Conservation (phyloP, 1,140 invertebrate genomes). For the Hypsibius dujardini region DNA sequence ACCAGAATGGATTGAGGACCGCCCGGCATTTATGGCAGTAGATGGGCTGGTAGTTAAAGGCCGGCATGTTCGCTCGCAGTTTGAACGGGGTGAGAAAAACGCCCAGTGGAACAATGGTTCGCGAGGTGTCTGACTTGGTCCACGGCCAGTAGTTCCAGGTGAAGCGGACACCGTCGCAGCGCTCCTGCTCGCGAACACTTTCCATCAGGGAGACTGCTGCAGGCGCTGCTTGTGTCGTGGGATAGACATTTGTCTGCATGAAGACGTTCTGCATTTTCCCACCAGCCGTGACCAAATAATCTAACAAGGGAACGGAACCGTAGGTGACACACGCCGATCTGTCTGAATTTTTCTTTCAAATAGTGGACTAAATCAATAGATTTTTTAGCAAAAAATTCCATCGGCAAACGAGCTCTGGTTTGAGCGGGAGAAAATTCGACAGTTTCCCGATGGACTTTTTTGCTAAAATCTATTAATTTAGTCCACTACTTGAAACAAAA, state of each 20-base stretch:
- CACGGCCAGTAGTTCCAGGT: slow-evolving; percentile 99
- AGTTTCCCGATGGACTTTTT: too few species aligned
- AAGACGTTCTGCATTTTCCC: too few species aligned
- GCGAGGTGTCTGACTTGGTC: slow-evolving; percentile 75
- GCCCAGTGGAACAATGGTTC: slow-evolving; percentile 82
- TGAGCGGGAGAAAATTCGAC: too few species aligned
- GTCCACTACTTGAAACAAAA: too few species aligned
- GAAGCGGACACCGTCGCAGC: slow-evolving; percentile 80
- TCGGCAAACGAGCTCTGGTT: too few species aligned
- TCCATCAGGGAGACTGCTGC: not conserved
- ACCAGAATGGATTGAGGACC: slow-evolving; percentile 90
- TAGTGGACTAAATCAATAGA: too few species aligned
- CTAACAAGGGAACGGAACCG: too few species aligned
- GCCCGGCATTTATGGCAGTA: slow-evolving; percentile 71
- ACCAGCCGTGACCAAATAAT: too few species aligned
- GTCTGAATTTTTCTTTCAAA: too few species aligned
- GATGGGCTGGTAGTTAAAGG: slow-evolving; percentile 92
- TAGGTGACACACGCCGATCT: too few species aligned
- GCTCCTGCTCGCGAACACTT: slow-evolving; percentile 74
- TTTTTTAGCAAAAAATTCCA: too few species aligned
- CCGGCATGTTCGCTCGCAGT: slow-evolving; percentile 75
- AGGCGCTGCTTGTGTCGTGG: not conserved
- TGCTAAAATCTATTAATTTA: too few species aligned
- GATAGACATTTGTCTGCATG: not conserved
- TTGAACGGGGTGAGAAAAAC: slow-evolving; percentile 89